A percentile compares a stretch with the other conserved stretches of the same genome.
Conservation (phyloP, 2,888 invertebrate species). For the Drosophila melanosoma region DNA sequence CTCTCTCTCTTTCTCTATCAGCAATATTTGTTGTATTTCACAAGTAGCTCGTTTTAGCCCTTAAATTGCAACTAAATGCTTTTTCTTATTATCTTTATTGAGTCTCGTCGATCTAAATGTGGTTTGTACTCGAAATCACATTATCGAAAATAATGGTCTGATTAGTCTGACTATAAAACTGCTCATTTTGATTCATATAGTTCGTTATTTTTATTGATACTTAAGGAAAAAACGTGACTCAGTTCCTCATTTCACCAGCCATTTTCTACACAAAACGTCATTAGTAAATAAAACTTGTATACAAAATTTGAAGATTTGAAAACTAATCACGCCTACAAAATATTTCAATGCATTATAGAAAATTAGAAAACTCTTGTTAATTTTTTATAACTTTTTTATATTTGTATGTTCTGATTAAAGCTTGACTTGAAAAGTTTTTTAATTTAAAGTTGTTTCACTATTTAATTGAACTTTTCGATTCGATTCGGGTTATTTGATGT, state of each 20-base stretch:
- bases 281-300: background rate
- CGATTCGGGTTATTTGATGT: conserved; percentile 46
- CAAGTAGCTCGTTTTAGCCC: conserved; percentile 14
- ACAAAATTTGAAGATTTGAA: background rate
- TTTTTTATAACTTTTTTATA: background rate
- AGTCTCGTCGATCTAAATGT: conserved; percentile 11
- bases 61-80: conserved; percentile 19
- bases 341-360: background rate
- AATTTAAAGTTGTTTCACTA: conserved; percentile 1
- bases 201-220: background rate
- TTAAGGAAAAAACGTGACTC: background rate
- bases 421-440: background rate
- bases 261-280: background rate
- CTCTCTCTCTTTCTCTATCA: conserved; percentile 2
- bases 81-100: conserved; percentile 1
- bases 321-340: background rate
- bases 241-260: background rate
- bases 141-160: background rate
- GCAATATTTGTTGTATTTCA: conserved; percentile 21
- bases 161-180: background rate
- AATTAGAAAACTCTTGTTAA: background rate
- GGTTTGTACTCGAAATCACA: background rate
- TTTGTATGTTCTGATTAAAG: background rate
- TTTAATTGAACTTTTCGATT: conserved; percentile 7
- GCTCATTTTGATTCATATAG: background rate